Base-by-base conservation (phyloP, 1,140 invertebrate genomes). In the Kradibia gibbosae region DNA sequence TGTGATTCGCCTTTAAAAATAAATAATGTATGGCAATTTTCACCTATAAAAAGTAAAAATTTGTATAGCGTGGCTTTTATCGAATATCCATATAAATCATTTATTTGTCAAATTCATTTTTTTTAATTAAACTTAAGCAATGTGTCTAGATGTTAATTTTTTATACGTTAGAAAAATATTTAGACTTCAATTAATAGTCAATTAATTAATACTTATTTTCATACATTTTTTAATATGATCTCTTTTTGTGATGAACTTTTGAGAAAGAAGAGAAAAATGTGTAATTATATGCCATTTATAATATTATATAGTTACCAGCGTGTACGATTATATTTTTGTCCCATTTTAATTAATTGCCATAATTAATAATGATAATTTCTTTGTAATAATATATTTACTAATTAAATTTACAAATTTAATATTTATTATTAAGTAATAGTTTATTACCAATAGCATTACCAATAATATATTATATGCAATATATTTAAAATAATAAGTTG, bases 1-100 rank as follows among this genome's bases (percentile, higher is more conserved):
- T 79, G 34, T 39, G 22, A 80, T 73, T 74, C 17, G 48, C 42
- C 10, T 73, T 50, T n/a, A 36, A 62, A 72, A 39, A 62, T 20
- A 60, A 72, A 73, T 22, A 25, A 74, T 80, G 15, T 2, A 34
- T 73, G 42, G 36, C 28, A 73, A 13, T 74, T 50, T 75, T 81
- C 72, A 31, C 15, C 72, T 72, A 75, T 74, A 11, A 80, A 36
- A n/a, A 79, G 17, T 78, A 28, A 17, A 55, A n/a, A 57, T n/a
- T 79, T 72, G 67, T 79, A 72, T 42, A 20, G 62, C 36, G 76
- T 53, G 17, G 50, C 53, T 31, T 76, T 60, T 25, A 25, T 20
- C 1, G 20, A 65, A 31, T 65, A 50, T 77, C n/a, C 65, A 77
- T 10, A 53, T 1, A 0, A 70, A 48, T 7, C 42, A 77, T 42